Evolutionary conservation across 2,888 invertebrate genomes (phyloP).

Genomic region (Bursaphelenchus okinawaensis): DNA sequence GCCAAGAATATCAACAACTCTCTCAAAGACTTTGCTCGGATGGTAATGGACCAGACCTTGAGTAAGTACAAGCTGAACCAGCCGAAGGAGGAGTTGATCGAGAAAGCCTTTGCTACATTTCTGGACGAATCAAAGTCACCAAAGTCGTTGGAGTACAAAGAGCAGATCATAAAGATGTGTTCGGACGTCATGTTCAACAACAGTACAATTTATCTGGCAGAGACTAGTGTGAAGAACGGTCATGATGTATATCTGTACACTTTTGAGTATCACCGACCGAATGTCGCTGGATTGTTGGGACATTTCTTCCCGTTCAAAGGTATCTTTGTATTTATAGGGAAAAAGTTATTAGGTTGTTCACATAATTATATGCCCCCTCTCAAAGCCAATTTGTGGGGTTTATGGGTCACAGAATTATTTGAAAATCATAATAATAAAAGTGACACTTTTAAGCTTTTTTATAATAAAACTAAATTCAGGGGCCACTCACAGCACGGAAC

Average conservation of each 20-base stretch:
- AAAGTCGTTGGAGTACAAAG: slow-evolving; percentile 27
- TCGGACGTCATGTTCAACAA: slow-evolving; percentile 16
- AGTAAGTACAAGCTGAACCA: background rate
- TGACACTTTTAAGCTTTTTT: background rate
- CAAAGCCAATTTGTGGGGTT: no score
- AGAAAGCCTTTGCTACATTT: slow-evolving; percentile 17
- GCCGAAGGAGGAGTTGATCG: background rate
- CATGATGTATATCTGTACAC: slow-evolving; percentile 29
- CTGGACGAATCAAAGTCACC: slow-evolving; percentile 30
- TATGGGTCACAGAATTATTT: slow-evolving; percentile 34
- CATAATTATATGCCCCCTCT: no score
- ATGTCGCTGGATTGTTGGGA: slow-evolving; percentile 12
- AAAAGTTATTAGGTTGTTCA: no score
- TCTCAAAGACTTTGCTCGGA: background rate
- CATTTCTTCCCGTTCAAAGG: slow-evolving; percentile 5
- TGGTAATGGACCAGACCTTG: background rate
- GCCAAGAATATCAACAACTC: background rate
- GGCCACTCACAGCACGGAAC: slow-evolving; percentile 3
- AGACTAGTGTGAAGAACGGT: background rate
- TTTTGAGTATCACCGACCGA: slow-evolving; percentile 31
- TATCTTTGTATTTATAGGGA: no score
- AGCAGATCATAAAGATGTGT: slow-evolving; percentile 27
- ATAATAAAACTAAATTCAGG: background rate
- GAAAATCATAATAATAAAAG: no score
- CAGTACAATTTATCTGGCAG: slow-evolving; percentile 6